These are phyloP conservation scores for Takifugu rubripes DNA, from an alignment of 2,797 vertebrate genomes.

Conservation along the genomic window DNA sequence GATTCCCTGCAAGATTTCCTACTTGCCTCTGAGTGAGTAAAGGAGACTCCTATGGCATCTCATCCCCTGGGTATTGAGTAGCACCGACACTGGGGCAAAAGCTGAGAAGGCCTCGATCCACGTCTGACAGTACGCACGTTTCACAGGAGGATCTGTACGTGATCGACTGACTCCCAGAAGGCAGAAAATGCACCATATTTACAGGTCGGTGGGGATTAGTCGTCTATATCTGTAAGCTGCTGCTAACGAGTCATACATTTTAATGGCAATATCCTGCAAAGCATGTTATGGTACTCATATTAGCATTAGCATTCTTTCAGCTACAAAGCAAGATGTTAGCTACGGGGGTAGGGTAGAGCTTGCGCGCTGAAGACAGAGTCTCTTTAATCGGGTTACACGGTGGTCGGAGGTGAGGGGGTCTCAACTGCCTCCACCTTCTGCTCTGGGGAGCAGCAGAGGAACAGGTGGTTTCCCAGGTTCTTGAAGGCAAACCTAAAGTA, in stretches of 20 bases:
- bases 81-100: slow-evolving; percentile 5
- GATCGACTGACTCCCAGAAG: slow-evolving; percentile 4
- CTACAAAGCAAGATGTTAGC: slow-evolving; percentile 52
- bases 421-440: slow-evolving; percentile 71
- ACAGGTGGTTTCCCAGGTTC: slow-evolving; percentile 83
- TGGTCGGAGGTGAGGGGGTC: slow-evolving; percentile 67
- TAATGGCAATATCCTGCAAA: slow-evolving; percentile 12
- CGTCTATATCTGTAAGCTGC: slow-evolving; percentile 17
- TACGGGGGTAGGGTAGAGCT: slow-evolving; percentile 23
- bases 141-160: slow-evolving; percentile 1
- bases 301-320: slow-evolving; percentile 35
- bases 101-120: slow-evolving; percentile 20
- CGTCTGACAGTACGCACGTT: slow-evolving; percentile 14
- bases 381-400: slow-evolving; percentile 65
- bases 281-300: slow-evolving; percentile 25
- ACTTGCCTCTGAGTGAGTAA: slow-evolving; percentile 23
- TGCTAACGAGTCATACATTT: slow-evolving; percentile 39
- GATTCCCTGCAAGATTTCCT: slow-evolving; percentile 28
- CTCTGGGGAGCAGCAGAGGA: slow-evolving; percentile 84
- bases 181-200: slow-evolving; percentile 11
- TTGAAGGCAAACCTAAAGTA: slow-evolving; percentile 94
- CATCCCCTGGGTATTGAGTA: slow-evolving; percentile 14
- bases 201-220: neutral
- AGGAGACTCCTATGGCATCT: slow-evolving; percentile 26
- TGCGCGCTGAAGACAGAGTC: slow-evolving; percentile 58